Base-by-base conservation (phyloP, 2,888 invertebrate species). In the Podotricha telesiphe region DNA sequence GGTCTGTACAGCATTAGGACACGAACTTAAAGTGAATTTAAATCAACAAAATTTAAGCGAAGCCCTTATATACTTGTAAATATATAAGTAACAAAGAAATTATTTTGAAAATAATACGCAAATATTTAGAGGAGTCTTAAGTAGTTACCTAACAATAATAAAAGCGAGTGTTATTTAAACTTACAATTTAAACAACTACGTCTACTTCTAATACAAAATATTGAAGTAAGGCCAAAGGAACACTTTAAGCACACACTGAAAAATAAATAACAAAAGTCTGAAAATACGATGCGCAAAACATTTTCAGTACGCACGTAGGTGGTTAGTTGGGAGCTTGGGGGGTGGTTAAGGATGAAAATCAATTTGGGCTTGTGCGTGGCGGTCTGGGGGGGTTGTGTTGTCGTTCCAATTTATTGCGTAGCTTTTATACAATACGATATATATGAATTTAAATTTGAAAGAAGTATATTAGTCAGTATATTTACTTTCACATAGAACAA, bases 351-450 rank as follows among this genome's bases (percentile, higher is more conserved):
- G 75, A 77, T 75, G 79, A 86, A 86, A 89, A 89, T 88, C 86
- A 86, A 88, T 90, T 88, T 81, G 78, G 79, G 77, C 81, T 77
- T 80, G 85, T 83, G 80, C 84, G 81, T 80, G 77, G 77, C 80
- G 83, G 87, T 82, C 80, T 80, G 76, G 77, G 80, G 28, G 84
- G 87, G 84, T n/a, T 48, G 8, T 37, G 1, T 13, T 47, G 62
- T 34, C 15, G 17, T 10, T 62, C 5, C 20, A 48, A 48, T 19
- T 45, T 61, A 34, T 11, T 17, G 13, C 11, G 1, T 48, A 17
- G 13, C 15, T 2, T 7, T 8, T 59, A 22, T 28, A n/a, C 15
- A 4, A 1, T 17, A 17, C 6, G 50, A 15, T 22, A 11, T 22
- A 5, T 22, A n/a, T n/a, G n/a, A n/a, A n/a, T n/a, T n/a, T n/a